Evolutionary conservation across 2,888 invertebrate genomes (phyloP).

Genomic region (Xanthostigma xanthostigma): DNA sequence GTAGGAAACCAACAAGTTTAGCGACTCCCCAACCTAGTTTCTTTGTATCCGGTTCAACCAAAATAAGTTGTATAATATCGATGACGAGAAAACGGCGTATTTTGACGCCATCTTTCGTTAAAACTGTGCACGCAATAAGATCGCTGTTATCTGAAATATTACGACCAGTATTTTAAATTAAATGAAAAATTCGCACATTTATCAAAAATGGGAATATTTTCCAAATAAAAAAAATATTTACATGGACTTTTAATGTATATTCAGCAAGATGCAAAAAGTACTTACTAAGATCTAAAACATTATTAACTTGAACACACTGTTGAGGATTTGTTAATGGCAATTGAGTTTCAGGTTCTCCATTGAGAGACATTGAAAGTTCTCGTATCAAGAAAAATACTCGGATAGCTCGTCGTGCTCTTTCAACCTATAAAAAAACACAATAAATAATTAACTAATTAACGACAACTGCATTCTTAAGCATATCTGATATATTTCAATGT

Average conservation of each 20-base stretch:
- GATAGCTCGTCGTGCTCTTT: constrained; percentile 76
- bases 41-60: constrained; percentile 93
- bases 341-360: constrained; percentile 70
- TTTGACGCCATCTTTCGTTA: constrained; percentile 77
- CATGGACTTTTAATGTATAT: no score
- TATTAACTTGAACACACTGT: constrained; percentile 82
- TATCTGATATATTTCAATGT: not conserved
- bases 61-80: constrained; percentile 84
- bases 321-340: constrained; percentile 80
- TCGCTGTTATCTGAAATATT: constrained; percentile 81
- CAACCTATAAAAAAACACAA: constrained; percentile 41
- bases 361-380: constrained; percentile 61
- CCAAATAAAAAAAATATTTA: no score
- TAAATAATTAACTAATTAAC: constrained; percentile 6
- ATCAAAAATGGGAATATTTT: no score
- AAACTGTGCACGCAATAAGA: constrained; percentile 88
- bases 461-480: not conserved
- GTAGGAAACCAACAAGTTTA: constrained; percentile 85
- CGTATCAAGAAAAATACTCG: constrained; percentile 83
- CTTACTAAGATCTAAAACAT: constrained; percentile 90
- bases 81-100: constrained; percentile 92
- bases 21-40: constrained; percentile 96
- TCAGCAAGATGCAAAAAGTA: constrained; percentile 10
- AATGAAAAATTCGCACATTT: no score
- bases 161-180: no score